Conservation (phyloP, 2,797 vertebrate genomes). For the Triplophysa bombifrons region DNA sequence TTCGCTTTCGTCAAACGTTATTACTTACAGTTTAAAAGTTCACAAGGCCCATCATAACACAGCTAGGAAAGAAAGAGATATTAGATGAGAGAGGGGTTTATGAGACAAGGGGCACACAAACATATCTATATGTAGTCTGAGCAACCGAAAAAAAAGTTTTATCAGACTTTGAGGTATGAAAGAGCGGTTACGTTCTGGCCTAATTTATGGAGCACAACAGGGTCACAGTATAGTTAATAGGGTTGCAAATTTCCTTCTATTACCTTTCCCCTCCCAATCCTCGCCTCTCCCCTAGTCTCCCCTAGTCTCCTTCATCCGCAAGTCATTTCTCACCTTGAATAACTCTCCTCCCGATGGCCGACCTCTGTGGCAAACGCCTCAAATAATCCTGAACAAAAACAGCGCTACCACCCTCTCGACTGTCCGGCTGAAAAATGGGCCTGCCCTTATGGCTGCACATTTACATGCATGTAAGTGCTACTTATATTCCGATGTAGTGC, state of each 20-base stretch:
- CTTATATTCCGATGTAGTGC: conserved; percentile 32
- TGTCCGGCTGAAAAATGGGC: conserved; percentile 52
- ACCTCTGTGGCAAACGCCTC: conserved; percentile 66
- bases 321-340: conserved; percentile 73
- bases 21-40: conserved; percentile 40
- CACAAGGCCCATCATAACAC: conserved; percentile 1
- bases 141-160: neutral
- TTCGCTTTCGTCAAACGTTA: conserved; percentile 5
- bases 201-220: conserved; percentile 41
- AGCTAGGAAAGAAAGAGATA: conserved; percentile 23
- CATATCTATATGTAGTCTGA: neutral
- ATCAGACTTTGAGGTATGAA: conserved; percentile 38
- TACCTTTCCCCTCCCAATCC: conserved; percentile 35
- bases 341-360: conserved; percentile 69
- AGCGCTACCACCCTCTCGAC: conserved; percentile 65
- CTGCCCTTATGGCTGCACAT: conserved; percentile 17
- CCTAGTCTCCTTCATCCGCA: conserved; percentile 37
- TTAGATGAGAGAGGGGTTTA: conserved; percentile 11
- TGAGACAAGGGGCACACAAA: no score
- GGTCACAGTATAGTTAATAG: conserved; percentile 57
- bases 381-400: conserved; percentile 72
- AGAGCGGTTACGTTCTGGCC: conserved; percentile 37
- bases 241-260: conserved; percentile 42
- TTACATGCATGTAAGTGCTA: conserved; percentile 48
- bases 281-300: conserved; percentile 6